Evolutionary conservation across 2,888 invertebrate species (phyloP), one percentile per base, ranked within the genome.

Genomic region (Drosophila colorata): DNA sequence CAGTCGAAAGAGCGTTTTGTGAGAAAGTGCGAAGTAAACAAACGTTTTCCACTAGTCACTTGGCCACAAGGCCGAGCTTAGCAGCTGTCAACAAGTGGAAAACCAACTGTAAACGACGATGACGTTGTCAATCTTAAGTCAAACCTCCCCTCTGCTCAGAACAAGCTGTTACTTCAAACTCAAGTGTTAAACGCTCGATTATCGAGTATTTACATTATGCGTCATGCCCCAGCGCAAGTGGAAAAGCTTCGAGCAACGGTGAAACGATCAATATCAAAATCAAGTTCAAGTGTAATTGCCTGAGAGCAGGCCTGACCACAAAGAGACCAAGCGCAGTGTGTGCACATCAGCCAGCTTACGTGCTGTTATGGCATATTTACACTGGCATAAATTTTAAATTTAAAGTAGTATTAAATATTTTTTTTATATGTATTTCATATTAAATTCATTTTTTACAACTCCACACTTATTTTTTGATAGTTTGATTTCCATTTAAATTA

Each of bases 241-340:
- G 56, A 46, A 43, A 37, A 31, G 67, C 41, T 38, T 46, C 13
- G 18, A 16, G 14, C 16, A 40, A 20, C 75, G 35, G 38, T 51
- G n/a, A 46, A 74, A 69, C 61, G 57, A 57, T 46, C 44, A 49
- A 9, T 9, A 9, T 9, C 28, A 9, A 28, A 63, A 38, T 61
- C 40, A 69, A 68, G 52, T 40, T 49, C 59, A 60, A 70, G 14
- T 49, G 44, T 43, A 33, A 60, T 11, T 20, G 28, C 18, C 2
- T 2, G 11, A 23, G 16, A 20, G 6, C 20, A 14, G 11, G 18
- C 14, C n/a, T 2, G 2, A 5, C 31, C 2, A 33, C 14, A 16
- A n/a, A 20, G 33, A n/a, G 55, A 47, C 2, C 16, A 3, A 6
- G 9, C 16, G 11, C n/a, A n/a, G n/a, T 6, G 20, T 14, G 20